Percentiles rank a stretch among this genome's conserved stretches.
phyloP scores from a whole-genome alignment of 2,888 invertebrate genomes.

The Unio pictorum region DNA sequence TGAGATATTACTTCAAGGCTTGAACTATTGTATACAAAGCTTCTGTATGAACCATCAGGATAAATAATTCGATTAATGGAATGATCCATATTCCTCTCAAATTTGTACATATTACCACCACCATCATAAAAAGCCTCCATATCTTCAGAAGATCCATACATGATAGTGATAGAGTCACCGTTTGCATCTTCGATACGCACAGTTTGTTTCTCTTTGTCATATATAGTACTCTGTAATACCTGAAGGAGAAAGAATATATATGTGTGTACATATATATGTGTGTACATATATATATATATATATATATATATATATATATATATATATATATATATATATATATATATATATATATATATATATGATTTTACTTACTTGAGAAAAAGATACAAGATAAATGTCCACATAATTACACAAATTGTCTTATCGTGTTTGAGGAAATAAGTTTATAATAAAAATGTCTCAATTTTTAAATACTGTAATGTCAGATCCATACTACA shows the following conservation, averaged over 20 bases:
- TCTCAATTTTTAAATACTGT: no score
- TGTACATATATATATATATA: no score
- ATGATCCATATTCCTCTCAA: constrained; percentile 12
- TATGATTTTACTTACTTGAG: no score
- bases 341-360: no score
- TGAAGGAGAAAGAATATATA: not conserved
- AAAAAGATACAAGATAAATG: no score
- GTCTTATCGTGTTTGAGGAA: no score
- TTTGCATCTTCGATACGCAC: constrained; percentile 18
- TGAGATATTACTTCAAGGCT: constrained; percentile 6
- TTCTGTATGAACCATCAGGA: constrained; percentile 15
- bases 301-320: no score
- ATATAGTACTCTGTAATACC: constrained; percentile 5
- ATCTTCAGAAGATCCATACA: constrained; percentile 7
- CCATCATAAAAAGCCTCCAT: constrained; percentile 11
- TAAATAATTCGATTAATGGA: constrained; percentile 6
- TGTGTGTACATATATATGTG: no score
- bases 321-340: no score
- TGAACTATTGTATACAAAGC: constrained; percentile 5
- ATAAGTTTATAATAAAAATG: no score
- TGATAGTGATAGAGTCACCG: constrained; percentile 11
- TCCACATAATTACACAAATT: not conserved
- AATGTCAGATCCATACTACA: no score
- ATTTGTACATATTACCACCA: constrained; percentile 12
- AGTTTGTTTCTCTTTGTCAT: not conserved